These are phyloP conservation scores for Monochamus alternatus DNA, from an alignment of 2,888 invertebrate species.

Conservation along the genomic window DNA sequence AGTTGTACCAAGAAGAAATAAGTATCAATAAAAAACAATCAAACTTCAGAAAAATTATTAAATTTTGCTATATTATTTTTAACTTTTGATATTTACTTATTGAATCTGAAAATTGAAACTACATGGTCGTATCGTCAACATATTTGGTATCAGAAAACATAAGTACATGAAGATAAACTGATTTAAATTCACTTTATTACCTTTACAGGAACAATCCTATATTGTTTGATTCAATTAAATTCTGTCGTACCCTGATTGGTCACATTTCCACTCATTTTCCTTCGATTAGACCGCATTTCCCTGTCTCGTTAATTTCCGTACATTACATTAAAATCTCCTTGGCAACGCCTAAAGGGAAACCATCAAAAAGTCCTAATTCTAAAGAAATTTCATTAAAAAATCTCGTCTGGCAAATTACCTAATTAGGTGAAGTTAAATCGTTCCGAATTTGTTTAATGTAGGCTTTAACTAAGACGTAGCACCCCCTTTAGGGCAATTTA, in stretches of 20 bases:
- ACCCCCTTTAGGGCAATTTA: constrained; percentile 11
- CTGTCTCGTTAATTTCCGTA: background rate
- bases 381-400: constrained; percentile 31
- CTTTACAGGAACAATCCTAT: no score
- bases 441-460: constrained; percentile 16
- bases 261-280: background rate
- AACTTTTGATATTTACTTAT: no score
- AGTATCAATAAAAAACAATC: no score
- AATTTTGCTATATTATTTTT: no score
- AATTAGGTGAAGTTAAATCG: constrained; percentile 28
- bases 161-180: no score
- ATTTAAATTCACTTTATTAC: no score
- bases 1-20: no score
- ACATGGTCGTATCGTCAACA: no score
- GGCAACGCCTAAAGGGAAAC: constrained; percentile 15
- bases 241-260: background rate
- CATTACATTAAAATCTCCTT: constrained; percentile 8
- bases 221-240: no score
- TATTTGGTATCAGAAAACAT: no score
- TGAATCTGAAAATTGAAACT: no score
- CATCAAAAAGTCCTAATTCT: constrained; percentile 19
- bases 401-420: constrained; percentile 29
- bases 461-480: constrained; percentile 17
- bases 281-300: background rate
- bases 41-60: no score